Evolutionary conservation across 2,113 vertebrate genomes (phyloP).

Genomic region (Gracilinanus agilis): DNA sequence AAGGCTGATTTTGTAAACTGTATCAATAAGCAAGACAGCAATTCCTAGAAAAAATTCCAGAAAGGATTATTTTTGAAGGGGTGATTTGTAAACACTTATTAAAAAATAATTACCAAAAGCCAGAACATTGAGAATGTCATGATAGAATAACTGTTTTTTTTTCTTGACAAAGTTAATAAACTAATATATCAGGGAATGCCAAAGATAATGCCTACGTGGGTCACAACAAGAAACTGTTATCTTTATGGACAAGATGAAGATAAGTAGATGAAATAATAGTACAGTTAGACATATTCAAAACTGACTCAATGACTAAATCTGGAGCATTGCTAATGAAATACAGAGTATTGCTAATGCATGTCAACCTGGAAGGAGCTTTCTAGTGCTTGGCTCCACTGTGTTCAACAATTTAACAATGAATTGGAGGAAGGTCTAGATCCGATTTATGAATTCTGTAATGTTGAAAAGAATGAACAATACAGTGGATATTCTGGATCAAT

Average conservation of each 20-base stretch:
- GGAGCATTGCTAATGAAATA: not conserved
- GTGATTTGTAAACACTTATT: not conserved
- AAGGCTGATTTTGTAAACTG: not conserved
- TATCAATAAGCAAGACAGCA: not conserved
- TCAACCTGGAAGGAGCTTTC: not conserved
- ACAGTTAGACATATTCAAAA: not conserved
- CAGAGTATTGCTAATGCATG: not conserved
- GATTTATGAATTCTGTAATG: not conserved
- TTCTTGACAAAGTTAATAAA: not conserved
- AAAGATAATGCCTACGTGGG: not conserved
- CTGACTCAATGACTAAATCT: not conserved
- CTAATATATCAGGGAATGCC: not conserved
- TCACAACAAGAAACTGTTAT: not conserved
- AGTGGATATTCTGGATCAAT: not conserved
- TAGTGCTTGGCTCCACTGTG: not conserved
- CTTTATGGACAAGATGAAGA: not conserved
- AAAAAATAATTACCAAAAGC: not conserved
- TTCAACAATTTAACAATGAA: not conserved
- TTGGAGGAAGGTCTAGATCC: not conserved
- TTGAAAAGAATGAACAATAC: not conserved
- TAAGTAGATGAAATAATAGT: not conserved
- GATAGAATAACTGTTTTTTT: not conserved
- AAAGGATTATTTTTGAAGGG: not conserved
- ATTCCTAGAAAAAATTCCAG: not conserved
- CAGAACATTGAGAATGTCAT: not conserved